phyloP scores from a whole-genome alignment of 37 sponge, comb jelly and placozoan genomes.

The Chondrosia reniformis region DNA sequence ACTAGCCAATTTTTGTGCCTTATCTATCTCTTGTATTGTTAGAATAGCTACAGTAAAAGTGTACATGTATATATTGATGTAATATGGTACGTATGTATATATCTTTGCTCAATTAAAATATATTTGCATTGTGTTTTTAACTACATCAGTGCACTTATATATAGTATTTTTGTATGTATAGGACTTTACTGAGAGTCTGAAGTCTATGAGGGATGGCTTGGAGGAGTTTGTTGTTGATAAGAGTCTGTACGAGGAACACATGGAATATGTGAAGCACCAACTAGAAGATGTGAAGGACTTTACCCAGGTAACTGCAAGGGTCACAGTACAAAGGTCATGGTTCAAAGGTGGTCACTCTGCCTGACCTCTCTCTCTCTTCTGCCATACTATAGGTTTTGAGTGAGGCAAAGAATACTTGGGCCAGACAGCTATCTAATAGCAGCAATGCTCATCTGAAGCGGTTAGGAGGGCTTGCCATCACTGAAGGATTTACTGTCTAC shows the following conservation, averaged over 20 bases:
- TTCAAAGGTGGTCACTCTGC: background rate
- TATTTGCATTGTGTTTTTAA: background rate
- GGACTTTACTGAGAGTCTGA: constrained; percentile 48
- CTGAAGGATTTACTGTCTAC: constrained; percentile 35
- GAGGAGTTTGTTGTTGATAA: constrained; percentile 64
- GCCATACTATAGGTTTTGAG: constrained; percentile 34
- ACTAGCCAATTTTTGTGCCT: too few species aligned
- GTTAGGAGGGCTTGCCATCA: constrained; percentile 41
- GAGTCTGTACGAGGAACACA: constrained; percentile 38
- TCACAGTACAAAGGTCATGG: background rate
- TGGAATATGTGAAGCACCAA: constrained; percentile 39
- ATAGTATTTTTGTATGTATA: background rate
- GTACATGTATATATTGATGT: background rate
- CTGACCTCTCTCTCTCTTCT: background rate
- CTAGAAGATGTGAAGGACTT: constrained; percentile 42
- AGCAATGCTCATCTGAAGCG: background rate
- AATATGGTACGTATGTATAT: background rate
- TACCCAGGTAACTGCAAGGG: constrained; percentile 20
- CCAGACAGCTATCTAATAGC: background rate
- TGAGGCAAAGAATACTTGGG: constrained; percentile 28
- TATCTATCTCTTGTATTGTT: too few species aligned
- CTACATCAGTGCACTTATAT: background rate
- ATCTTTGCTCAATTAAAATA: background rate
- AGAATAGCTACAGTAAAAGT: too few species aligned
- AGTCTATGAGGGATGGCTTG: constrained; percentile 40